phyloP scores from a whole-genome alignment of 2,888 invertebrate species.

The Cerastis rubricosa region DNA sequence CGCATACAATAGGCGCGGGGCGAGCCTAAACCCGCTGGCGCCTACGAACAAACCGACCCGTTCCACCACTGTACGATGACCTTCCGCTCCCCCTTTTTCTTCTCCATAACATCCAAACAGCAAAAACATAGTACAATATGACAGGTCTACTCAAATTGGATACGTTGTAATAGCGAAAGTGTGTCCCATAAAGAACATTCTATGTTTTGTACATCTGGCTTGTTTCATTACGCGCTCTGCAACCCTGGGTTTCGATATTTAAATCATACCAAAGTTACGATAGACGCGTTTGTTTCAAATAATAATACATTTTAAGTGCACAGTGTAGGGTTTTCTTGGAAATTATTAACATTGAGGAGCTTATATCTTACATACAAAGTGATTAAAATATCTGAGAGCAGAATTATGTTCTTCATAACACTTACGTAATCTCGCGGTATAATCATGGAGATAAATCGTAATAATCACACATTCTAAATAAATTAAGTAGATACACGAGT shows the following conservation, averaged over 20 bases:
- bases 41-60: slow-evolving; percentile 73
- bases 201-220: slow-evolving; percentile 87
- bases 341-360: slow-evolving; percentile 53
- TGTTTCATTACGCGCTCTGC: slow-evolving; percentile 81
- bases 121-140: slow-evolving; percentile 69
- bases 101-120: slow-evolving; percentile 66
- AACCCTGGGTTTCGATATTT: slow-evolving; percentile 72
- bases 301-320: slow-evolving; percentile 52
- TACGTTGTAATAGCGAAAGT: slow-evolving; percentile 84
- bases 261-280: slow-evolving; percentile 70
- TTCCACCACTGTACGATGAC: slow-evolving; percentile 71
- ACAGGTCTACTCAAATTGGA: slow-evolving; percentile 80
- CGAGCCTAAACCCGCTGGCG: slow-evolving; percentile 75
- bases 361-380: slow-evolving; percentile 38
- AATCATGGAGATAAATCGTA: slow-evolving; percentile 26
- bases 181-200: slow-evolving; percentile 87
- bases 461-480: slow-evolving; percentile 28
- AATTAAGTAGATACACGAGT: slow-evolving; percentile 26
- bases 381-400: slow-evolving; percentile 50
- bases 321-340: slow-evolving; percentile 40
- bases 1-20: slow-evolving; percentile 75
- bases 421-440: slow-evolving; percentile 22
- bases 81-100: slow-evolving; percentile 65
- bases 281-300: slow-evolving; percentile 43
- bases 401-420: slow-evolving; percentile 43